Base-by-base conservation (phyloP, 2,888 invertebrate genomes). In the Cataglyphis rosenhaueri region DNA sequence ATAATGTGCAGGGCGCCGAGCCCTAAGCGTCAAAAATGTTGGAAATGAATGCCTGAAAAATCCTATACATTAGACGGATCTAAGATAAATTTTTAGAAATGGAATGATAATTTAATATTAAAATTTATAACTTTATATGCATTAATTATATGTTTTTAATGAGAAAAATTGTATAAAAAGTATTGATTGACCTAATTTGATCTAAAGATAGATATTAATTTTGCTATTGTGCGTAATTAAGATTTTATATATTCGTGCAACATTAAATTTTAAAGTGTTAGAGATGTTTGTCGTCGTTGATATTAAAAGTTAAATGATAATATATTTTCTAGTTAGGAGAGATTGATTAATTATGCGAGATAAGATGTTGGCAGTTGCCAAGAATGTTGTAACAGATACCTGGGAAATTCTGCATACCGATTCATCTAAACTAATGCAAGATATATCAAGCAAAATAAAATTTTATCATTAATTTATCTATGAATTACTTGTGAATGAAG, bases 361-460 rank as follows among this genome's bases (percentile, higher is more conserved):
- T 76, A 76, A 41, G 41, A 29, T 35, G 25, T 59, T 41, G 12
- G 21, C 29, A 41, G 18, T 35, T 70, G 78, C 78, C 78, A 79
- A 79, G 59, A 79, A 59, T 61, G 59, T 79, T 79, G 70, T 70
- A 79, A 66, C 12, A 70, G 70, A 79, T 70, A 79, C 21, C 25
- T 79, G 35, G 21, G 35, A 59, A 70, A 70, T 70, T 25, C 35
- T 25, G 78, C 59, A 35, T 12, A 70, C 59, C 32, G 70, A 79
- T 68, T 48, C 41, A 32, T 68, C 29, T 32, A 59, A 59, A 70
- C 8, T 52, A 52, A 52, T 52, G 59, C 59, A 25, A 44, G 57
- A 44, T 21, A 57, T 44, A 4, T 79, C 12, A 44, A 9, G 1
- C 18, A 32, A 48, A 44, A 55, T 59, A 68, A 25, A 61, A 59